Evolutionary conservation across 2,888 invertebrate genomes (phyloP).

Genomic region (Scaeva pyrastri): DNA sequence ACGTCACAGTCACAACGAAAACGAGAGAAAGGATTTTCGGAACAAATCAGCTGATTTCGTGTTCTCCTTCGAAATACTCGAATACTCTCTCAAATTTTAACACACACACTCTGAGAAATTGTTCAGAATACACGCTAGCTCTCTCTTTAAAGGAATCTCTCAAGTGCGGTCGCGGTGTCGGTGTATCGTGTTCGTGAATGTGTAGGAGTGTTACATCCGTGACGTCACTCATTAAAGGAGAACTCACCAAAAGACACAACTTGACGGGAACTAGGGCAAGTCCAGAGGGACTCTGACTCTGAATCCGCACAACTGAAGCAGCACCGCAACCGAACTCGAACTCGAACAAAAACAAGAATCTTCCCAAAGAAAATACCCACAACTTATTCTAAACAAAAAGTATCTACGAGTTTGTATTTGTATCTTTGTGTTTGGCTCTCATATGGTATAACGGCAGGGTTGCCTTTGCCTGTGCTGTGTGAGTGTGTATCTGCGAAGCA

Average conservation of each 20-base stretch:
- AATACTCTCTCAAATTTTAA: constrained; percentile 35
- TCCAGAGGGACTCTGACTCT: constrained; percentile 60
- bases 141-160: constrained; percentile 38
- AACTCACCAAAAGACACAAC: constrained; percentile 40
- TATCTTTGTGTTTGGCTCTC: background rate
- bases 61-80: constrained; percentile 59
- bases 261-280: constrained; percentile 69
- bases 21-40: constrained; percentile 63
- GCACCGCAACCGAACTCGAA: constrained; percentile 1
- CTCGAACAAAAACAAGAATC: background rate
- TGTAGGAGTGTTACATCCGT: constrained; percentile 40
- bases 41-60: constrained; percentile 63
- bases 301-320: background rate
- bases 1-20: background rate
- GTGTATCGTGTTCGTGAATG: no score
- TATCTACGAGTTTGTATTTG: background rate
- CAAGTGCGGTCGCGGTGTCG: background rate
- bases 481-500: constrained; percentile 36
- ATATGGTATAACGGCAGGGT: background rate
- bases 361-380: constrained; percentile 19
- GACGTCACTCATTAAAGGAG: constrained; percentile 67
- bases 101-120: background rate
- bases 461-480: background rate
- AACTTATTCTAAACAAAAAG: constrained; percentile 66
- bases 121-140: constrained; percentile 14